Base-by-base conservation (phyloP, 2,113 vertebrate species). In the Pica pica region DNA sequence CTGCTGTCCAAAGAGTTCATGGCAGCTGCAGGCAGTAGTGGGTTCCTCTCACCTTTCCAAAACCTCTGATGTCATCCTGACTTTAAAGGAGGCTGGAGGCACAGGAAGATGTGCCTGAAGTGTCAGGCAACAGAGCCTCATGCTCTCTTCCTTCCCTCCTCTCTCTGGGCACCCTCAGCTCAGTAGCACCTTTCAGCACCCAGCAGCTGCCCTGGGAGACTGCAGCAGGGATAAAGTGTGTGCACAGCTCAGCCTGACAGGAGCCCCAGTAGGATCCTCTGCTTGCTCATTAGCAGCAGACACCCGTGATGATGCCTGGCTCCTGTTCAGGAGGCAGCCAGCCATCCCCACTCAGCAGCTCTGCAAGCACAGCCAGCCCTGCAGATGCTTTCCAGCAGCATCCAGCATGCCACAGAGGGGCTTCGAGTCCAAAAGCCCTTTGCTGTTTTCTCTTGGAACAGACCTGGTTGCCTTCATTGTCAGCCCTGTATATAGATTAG, bases 311-410 rank as follows among this genome's bases (percentile, higher is more conserved):
- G 93, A 13, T 24, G 80, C 44, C 91, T 95, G 92, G 86, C 87
- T 86, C 7, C 1, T 0, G 2, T 63, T 94, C 93, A 95, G 87
- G 79, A 82, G 87, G 92, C 93, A 89, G 42, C 31, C 81, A 93
- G 89, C 91, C 95, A 91, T 69, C 80, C 50, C 59, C 86, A 70
- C 77, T 79, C 85, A 84, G 59, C 74, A 87, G 86, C 93, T 87
- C 91, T 91, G 86, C 63, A n/a, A 56, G 83, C 49, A 63, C 93
- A 70, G 44, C 78, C 83, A 83, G 39, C 6, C 6, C 83, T 81
- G 68, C 90, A 75, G 90, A 88, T 94, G 84, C 83, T 67, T 95
- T 78, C 92, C 67, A 82, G 69, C 57, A 41, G 81, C 80, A 76
- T 95, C 83, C 86, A 76, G 7, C 2, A 10, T 1, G 46, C 90